These are phyloP conservation scores for Marronus borbonicus DNA, from an alignment of 2,888 invertebrate genomes.

Conservation along the genomic window DNA sequence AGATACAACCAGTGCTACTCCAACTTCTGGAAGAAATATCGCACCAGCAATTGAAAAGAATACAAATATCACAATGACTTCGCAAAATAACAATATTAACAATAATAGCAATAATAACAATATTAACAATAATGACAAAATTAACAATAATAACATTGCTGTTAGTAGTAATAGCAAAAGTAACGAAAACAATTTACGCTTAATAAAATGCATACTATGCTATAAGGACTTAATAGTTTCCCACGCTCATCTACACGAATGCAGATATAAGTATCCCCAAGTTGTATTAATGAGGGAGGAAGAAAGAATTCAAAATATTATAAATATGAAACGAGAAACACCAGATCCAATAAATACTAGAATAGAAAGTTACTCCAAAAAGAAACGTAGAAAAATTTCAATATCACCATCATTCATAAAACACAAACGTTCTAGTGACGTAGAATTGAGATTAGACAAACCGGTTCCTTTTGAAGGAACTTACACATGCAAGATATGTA, in stretches of 20 bases:
- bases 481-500: constrained; percentile 71
- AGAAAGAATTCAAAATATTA: constrained; percentile 18
- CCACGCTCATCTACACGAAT: constrained; percentile 17
- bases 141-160: not conserved
- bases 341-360: not conserved
- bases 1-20: not conserved
- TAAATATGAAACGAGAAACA: constrained; percentile 25
- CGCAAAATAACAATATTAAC: not conserved
- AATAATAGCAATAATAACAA: no score
- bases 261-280: constrained; percentile 36
- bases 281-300: constrained; percentile 28
- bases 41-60: not conserved
- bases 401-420: constrained; percentile 49
- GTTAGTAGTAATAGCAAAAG: not conserved
- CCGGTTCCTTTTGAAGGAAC: constrained; percentile 64
- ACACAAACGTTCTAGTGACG: constrained; percentile 53
- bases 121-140: not conserved
- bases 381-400: constrained; percentile 53
- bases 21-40: not conserved
- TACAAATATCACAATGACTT: not conserved
- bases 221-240: constrained; percentile 11
- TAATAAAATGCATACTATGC: constrained; percentile 29
- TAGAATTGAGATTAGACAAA: constrained; percentile 61
- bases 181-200: not conserved
- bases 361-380: constrained; percentile 54